Conservation (phyloP, 2,888 invertebrate genomes). For the Pammene fasciana region DNA sequence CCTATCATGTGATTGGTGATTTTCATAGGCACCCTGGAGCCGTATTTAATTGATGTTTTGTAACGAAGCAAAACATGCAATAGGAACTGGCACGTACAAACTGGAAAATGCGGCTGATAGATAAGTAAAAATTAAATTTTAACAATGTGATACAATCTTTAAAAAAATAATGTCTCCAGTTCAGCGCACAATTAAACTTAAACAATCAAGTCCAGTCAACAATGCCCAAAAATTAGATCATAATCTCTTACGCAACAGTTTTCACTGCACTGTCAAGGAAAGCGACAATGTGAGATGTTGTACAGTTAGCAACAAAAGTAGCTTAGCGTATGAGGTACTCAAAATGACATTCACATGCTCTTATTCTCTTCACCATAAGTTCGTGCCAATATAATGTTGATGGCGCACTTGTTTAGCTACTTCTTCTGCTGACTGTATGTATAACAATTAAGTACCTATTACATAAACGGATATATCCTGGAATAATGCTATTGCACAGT, state of each 20-base stretch:
- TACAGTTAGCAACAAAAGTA: too few species aligned
- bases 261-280: conserved; percentile 30
- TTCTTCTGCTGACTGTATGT: too few species aligned
- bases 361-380: too few species aligned
- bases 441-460: conserved; percentile 22
- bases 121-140: neutral
- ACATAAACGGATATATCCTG: conserved; percentile 33
- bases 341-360: too few species aligned
- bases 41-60: neutral
- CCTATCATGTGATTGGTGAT: neutral
- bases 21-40: neutral
- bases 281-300: conserved; percentile 12
- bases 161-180: neutral
- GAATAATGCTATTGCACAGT: conserved; percentile 16
- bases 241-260: conserved; percentile 37
- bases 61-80: neutral
- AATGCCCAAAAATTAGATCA: conserved; percentile 31
- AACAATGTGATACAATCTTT: conserved; percentile 6
- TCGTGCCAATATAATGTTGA: too few species aligned
- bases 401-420: too few species aligned
- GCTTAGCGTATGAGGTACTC: too few species aligned
- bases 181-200: conserved; percentile 11
- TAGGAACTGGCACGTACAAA: too few species aligned
- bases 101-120: neutral
- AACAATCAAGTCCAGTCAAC: conserved; percentile 24